Evolutionary conservation across 92 coral and sea anemone genomes (phyloP).

Genomic region (Zoanthus sociatus): DNA sequence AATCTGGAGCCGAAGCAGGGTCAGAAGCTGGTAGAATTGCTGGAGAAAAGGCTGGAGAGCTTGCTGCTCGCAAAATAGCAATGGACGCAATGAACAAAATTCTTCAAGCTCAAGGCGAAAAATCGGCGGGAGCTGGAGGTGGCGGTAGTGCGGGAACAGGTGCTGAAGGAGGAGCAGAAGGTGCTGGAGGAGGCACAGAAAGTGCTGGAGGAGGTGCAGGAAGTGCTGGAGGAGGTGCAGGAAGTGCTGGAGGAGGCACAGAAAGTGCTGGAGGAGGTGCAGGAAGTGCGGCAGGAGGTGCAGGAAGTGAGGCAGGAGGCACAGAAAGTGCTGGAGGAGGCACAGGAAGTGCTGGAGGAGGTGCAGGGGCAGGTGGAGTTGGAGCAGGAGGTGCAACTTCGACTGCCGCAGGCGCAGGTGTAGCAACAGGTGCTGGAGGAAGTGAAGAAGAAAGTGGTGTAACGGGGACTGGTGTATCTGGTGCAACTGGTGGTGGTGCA

Average conservation of each 20-base stretch:
- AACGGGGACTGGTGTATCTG: slow-evolving; percentile 3
- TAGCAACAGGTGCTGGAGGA: slow-evolving; percentile 13
- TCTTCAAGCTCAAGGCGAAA: slow-evolving; percentile 4
- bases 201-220: neutral
- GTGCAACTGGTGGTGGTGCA: slow-evolving; percentile 33
- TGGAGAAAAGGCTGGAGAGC: slow-evolving; percentile 42
- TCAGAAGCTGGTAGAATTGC: slow-evolving; percentile 45
- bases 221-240: neutral
- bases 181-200: neutral
- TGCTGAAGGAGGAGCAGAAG: neutral
- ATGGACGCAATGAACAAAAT: slow-evolving; percentile 16
- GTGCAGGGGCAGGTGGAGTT: neutral
- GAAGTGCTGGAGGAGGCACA: neutral
- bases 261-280: slow-evolving; percentile 2
- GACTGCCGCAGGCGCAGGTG: neutral
- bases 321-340: slow-evolving; percentile 8
- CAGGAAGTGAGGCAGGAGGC: slow-evolving; percentile 20
- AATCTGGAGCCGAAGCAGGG: slow-evolving; percentile 40
- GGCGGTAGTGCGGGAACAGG: neutral
- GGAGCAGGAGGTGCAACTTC: slow-evolving; percentile 7
- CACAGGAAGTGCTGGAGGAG: slow-evolving; percentile 34
- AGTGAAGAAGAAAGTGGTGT: slow-evolving; percentile 17
- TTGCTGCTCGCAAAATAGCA: slow-evolving; percentile 37
- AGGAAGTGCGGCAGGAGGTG: neutral
- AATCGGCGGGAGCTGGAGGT: neutral